Evolutionary conservation across 2,888 invertebrate genomes (phyloP).

Genomic region (Meteorus colon): DNA sequence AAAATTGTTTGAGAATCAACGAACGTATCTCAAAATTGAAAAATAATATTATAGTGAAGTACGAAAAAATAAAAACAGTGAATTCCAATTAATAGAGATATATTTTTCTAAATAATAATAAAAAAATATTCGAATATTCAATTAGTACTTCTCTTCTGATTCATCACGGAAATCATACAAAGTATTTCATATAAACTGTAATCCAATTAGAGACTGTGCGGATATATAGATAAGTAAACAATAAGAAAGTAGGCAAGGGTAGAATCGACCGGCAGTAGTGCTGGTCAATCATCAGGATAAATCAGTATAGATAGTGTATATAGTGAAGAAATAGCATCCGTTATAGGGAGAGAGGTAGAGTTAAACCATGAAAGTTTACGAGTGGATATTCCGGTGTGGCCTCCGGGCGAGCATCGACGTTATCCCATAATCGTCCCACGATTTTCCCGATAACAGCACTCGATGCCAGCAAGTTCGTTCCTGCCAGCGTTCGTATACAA

Average conservation of each 20-base stretch:
- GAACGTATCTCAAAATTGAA: too few relatives aligned
- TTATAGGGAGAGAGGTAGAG: background rate
- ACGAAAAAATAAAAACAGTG: background rate
- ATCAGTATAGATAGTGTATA: background rate
- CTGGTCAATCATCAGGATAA: background rate
- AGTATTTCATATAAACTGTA: too few relatives aligned
- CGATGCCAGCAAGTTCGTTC: conserved; percentile 24
- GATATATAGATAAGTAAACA: background rate
- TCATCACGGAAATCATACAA: too few relatives aligned
- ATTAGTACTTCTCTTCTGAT: too few relatives aligned
- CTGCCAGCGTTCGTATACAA: background rate
- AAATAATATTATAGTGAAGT: background rate
- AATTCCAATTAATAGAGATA: too few relatives aligned
- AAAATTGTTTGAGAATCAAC: too few relatives aligned
- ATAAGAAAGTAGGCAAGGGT: background rate
- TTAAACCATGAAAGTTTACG: conserved; percentile 18
- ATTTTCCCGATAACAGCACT: conserved; percentile 31
- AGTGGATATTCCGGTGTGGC: conserved; percentile 14
- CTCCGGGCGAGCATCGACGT: conserved; percentile 20
- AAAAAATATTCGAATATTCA: too few relatives aligned
- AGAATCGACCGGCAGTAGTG: background rate
- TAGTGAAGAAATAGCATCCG: background rate
- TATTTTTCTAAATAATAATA: too few relatives aligned
- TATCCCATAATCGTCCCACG: conserved; percentile 31
- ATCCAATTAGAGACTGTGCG: too few relatives aligned